Evolutionary conservation across 2,888 invertebrate genomes (phyloP).

Genomic region (Scaptomyza parva): DNA sequence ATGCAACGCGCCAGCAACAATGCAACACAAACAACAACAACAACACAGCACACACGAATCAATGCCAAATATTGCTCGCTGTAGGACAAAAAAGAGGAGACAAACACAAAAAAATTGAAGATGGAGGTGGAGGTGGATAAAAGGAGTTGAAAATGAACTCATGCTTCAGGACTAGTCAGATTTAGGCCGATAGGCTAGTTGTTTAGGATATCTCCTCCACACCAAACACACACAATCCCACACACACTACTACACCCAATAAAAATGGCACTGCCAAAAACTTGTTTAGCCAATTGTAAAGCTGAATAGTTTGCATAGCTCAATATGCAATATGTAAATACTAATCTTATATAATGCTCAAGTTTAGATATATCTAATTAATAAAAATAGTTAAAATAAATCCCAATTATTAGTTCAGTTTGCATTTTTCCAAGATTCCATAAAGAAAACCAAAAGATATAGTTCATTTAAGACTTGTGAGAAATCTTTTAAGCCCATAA

Average conservation of each 20-base stretch:
- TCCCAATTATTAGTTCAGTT: conserved; percentile 40
- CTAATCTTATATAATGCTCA: conserved; percentile 11
- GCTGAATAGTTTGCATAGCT: conserved; percentile 35
- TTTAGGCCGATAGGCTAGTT: conserved; percentile 7
- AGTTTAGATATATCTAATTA: conserved; percentile 17
- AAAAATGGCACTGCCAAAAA: conserved; percentile 68
- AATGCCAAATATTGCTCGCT: conserved; percentile 63
- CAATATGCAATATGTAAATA: conserved; percentile 55
- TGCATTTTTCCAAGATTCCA: conserved; percentile 26
- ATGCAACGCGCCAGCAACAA: conserved; percentile 69
- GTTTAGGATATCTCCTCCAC: conserved; percentile 3
- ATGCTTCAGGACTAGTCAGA: conserved; percentile 4
- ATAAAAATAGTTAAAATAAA: background rate
- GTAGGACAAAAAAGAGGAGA: conserved; percentile 32
- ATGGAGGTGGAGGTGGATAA: background rate
- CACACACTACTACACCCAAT: conserved; percentile 26
- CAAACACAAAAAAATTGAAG: background rate
- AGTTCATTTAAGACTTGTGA: conserved; percentile 31
- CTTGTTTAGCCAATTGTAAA: conserved; percentile 39
- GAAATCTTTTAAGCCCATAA: conserved; percentile 22
- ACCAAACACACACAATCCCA: conserved; percentile 30
- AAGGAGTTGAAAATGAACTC: background rate
- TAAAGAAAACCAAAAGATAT: conserved; percentile 4
- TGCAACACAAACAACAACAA: conserved; percentile 59
- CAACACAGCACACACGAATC: conserved; percentile 29